Evolutionary conservation across 1,140 invertebrate species (phyloP), one percentile per base, ranked within the genome.

Genomic region (Drosophila chauvacae): DNA sequence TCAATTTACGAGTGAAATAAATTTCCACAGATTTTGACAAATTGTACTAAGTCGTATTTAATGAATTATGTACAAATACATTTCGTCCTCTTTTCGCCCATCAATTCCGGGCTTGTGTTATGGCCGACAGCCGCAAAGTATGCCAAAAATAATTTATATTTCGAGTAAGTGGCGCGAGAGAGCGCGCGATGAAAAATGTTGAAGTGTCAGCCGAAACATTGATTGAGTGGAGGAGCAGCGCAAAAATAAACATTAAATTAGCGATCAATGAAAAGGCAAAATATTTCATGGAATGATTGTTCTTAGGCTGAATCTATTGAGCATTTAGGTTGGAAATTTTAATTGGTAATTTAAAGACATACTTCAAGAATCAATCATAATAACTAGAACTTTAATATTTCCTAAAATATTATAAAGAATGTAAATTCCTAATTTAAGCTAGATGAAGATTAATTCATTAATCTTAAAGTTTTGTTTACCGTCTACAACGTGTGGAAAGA

Each of bases 1-100:
- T 76, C 72, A 76, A 59, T 76, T 76, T 76, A 76, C 73, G 72
- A 76, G 23, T 58, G 44, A 39, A 76, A 76, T 64, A 58, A 66
- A 76, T 65, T 75, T 75, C 23, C 44, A 33, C 47, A 44, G 51
- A 64, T 64, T 76, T 76, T 76, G 70, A 73, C 70, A 73, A 73
- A 73, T 73, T 73, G 66, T 6, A 11, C 70, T 51, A 73, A 73
- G 51, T 60, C 66, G 53, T 37, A 51, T 73, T 73, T 72, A 60
- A 73, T 73, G 70, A 73, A 72, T 73, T 73, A 73, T 73, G 70
- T 35, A 42, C 66, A 72, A 70, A 51, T 30, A 60, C 58, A 72
- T 56, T 30, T 56, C 48, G n/a, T 69, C 45, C 68, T 50, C 45
- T 72, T 60, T 42, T 72, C 20, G 68, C 7, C 68, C 50, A 75